Conservation (phyloP, 2,797 vertebrate species). For the Eulemur coronatus region DNA sequence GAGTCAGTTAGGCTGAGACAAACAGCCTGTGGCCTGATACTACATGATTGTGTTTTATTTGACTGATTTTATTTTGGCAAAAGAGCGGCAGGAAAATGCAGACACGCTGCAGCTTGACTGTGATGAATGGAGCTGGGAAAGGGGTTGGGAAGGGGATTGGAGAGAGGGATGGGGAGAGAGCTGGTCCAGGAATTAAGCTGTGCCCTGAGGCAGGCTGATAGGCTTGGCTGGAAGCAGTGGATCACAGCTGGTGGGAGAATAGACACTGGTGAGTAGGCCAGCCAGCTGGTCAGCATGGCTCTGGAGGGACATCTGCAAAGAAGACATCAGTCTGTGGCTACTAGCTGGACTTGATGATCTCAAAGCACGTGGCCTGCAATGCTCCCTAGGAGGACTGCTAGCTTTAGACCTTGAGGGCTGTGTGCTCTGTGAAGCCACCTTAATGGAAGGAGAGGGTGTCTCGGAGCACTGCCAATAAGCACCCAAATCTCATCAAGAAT, state of each 20-base stretch:
- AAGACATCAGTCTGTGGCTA: neutral
- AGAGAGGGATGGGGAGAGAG: neutral
- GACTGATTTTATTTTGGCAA: slow-evolving; percentile 70
- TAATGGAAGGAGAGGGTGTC: neutral
- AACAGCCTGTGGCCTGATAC: slow-evolving; percentile 27
- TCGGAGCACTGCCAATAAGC: neutral
- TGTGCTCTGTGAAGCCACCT: neutral
- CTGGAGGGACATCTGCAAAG: neutral
- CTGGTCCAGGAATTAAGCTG: neutral
- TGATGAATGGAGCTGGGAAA: neutral
- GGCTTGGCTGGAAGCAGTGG: neutral
- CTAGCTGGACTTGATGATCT: neutral
- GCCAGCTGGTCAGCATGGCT: neutral
- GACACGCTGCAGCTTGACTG: neutral
- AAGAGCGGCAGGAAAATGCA: slow-evolving; percentile 17
- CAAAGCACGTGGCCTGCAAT: neutral
- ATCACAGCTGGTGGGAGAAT: neutral
- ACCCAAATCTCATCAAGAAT: neutral
- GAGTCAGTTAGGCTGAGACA: slow-evolving; percentile 63
- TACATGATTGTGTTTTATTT: slow-evolving; percentile 41
- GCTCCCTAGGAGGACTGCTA: neutral
- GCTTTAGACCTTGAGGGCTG: neutral
- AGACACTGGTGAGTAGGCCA: accelerated
- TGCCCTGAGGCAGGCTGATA: neutral
- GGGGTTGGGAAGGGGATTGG: neutral